These are phyloP conservation scores for Physocephala rufipes DNA, from an alignment of 2,888 invertebrate species.

Conservation along the genomic window DNA sequence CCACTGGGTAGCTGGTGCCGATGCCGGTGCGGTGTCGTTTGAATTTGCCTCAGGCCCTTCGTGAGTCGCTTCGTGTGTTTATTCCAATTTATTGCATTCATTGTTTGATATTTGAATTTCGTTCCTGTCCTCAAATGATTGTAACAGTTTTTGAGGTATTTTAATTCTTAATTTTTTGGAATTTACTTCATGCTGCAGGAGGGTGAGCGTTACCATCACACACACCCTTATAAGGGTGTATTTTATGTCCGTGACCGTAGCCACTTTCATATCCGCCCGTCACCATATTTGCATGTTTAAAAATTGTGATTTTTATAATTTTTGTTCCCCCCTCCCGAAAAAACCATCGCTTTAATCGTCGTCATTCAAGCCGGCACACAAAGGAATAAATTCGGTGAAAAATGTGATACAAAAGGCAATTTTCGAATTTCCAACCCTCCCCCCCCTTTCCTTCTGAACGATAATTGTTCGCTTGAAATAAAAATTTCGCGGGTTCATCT, in stretches of 20 bases:
- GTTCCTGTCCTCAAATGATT: conserved; percentile 1
- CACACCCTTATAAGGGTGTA: conserved; percentile 43
- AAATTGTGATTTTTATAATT: conserved; percentile 48
- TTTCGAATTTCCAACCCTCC: conserved; percentile 33
- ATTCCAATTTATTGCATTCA: conserved; percentile 52
- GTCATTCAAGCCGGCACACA: conserved; percentile 18
- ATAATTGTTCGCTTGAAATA: too few species aligned
- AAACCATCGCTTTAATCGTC: neutral
- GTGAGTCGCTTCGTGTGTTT: conserved; percentile 43
- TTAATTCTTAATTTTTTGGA: conserved; percentile 44
- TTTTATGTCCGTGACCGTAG: conserved; percentile 40
- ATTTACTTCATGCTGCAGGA: conserved; percentile 37
- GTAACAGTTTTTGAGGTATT: conserved; percentile 36
- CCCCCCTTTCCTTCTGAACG: neutral
- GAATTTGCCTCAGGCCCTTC: neutral
- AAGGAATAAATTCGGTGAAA: conserved; percentile 49
- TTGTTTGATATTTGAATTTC: conserved; percentile 20
- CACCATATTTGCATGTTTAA: conserved; percentile 56
- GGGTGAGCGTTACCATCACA: conserved; percentile 37
- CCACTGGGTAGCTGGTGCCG: neutral
- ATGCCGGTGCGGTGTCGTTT: neutral
- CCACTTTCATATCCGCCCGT: conserved; percentile 14
- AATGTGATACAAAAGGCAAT: conserved; percentile 42
- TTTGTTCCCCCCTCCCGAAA: conserved; percentile 36
- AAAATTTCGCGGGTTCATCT: conserved; percentile 12